phyloP scores from a whole-genome alignment of 2,888 invertebrate genomes.

The Serrognathus titanus region DNA sequence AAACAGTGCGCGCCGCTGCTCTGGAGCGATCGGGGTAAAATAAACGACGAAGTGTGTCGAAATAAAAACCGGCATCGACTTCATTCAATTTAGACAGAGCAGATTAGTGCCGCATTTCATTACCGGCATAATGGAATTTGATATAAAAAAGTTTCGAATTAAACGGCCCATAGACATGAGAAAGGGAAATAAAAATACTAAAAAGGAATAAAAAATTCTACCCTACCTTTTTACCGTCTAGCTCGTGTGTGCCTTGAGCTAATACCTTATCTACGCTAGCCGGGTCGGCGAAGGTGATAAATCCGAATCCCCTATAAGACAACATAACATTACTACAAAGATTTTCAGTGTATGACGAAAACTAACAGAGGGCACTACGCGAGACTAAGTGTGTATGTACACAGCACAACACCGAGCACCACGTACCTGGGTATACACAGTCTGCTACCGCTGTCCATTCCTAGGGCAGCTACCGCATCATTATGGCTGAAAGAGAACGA shows the following conservation, averaged over 20 bases:
- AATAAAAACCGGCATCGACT: slow-evolving; percentile 13
- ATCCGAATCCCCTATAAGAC: slow-evolving; percentile 94
- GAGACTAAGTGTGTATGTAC: slow-evolving; percentile 32
- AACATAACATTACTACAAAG: slow-evolving; percentile 42
- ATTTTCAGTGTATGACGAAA: slow-evolving; percentile 2
- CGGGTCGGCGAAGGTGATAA: slow-evolving; percentile 99
- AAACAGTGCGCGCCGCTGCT: too few relatives aligned
- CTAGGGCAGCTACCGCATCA: slow-evolving; percentile 50
- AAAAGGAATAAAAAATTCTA: slow-evolving; percentile 28
- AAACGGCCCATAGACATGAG: slow-evolving; percentile 3
- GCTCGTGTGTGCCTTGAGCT: slow-evolving; percentile 96
- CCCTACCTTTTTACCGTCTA: slow-evolving; percentile 99
- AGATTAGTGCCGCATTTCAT: slow-evolving; percentile 14
- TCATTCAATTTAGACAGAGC: slow-evolving; percentile 16
- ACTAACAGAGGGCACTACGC: slow-evolving; percentile 39
- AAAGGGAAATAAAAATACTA: slow-evolving; percentile 15
- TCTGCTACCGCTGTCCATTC: slow-evolving; percentile 52
- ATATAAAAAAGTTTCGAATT: slow-evolving; percentile 10
- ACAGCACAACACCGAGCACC: slow-evolving; percentile 42
- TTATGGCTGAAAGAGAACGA: slow-evolving; percentile 53
- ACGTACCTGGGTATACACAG: slow-evolving; percentile 56
- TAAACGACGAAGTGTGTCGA: slow-evolving; percentile 10
- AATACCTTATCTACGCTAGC: slow-evolving; percentile 99
- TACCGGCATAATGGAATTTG: slow-evolving; percentile 17
- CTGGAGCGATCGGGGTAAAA: background rate